A percentile compares a stretch with the other conserved stretches of the same genome.
These are phyloP conservation scores for Bathynomus jamesi DNA, from an alignment of 1,140 invertebrate genomes.

Conservation along the genomic window DNA sequence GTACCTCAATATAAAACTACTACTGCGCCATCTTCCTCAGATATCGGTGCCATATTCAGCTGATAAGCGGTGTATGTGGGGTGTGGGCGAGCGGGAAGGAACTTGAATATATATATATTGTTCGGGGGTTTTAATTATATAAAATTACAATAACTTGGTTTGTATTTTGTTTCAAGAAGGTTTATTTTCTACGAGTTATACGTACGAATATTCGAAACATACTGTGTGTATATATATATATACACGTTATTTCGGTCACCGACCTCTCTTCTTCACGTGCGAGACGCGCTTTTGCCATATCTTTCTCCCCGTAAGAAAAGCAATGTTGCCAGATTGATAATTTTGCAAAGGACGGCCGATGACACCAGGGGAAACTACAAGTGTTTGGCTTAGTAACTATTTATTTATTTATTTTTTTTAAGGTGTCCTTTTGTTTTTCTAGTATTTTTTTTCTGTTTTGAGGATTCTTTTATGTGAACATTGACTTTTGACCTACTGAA, in stretches of 20 bases:
- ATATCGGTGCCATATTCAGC: too few species aligned
- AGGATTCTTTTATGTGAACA: background rate
- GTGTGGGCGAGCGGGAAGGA: too few species aligned
- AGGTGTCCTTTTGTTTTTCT: background rate
- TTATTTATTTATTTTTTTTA: background rate
- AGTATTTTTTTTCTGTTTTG: background rate
- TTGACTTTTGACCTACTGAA: background rate
- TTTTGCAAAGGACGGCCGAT: background rate
- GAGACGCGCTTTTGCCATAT: background rate
- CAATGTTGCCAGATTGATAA: background rate
- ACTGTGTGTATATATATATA: too few species aligned
- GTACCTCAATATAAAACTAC: too few species aligned
- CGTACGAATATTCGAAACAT: too few species aligned
- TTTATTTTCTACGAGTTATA: too few species aligned
- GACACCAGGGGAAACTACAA: background rate
- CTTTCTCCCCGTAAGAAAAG: background rate
- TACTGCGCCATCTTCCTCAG: too few species aligned
- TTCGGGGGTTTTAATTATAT: too few species aligned
- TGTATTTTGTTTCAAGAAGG: too few species aligned
- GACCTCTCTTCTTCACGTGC: background rate
- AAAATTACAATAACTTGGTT: too few species aligned
- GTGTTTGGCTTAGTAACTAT: background rate
- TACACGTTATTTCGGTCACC: background rate
- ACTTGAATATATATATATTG: too few species aligned
- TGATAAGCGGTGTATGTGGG: too few species aligned